These are phyloP conservation scores for Crocallis elinguaria DNA, from an alignment of 2,888 invertebrate species.

Conservation along the genomic window DNA sequence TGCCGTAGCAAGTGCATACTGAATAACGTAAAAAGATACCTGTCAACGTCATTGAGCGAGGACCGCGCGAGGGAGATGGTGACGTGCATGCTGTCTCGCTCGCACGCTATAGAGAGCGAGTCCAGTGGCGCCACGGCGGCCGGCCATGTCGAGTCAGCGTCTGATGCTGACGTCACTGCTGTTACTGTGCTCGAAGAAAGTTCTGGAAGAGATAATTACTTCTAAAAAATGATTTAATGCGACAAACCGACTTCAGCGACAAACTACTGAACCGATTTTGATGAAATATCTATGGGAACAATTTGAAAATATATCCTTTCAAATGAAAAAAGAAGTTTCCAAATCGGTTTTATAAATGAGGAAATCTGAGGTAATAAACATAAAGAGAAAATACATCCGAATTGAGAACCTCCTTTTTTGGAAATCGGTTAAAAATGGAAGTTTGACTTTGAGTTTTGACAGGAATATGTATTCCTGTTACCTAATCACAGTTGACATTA, in stretches of 20 bases:
- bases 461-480: neutral
- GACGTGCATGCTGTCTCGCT: conserved; percentile 80
- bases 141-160: conserved; percentile 67
- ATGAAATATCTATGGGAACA: too few relatives aligned
- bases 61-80: conserved; percentile 66
- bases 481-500: neutral
- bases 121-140: conserved; percentile 70
- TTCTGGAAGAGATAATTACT: conserved; percentile 47
- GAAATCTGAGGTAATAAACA: neutral
- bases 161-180: conserved; percentile 69
- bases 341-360: neutral
- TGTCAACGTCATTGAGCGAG: conserved; percentile 18
- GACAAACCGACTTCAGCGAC: too few relatives aligned
- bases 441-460: too few relatives aligned
- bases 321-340: too few relatives aligned
- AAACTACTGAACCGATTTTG: too few relatives aligned
- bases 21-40: conserved; percentile 15
- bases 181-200: conserved; percentile 75
- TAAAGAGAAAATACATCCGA: too few relatives aligned
- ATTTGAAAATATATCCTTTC: too few relatives aligned
- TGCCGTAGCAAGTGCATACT: too few relatives aligned
- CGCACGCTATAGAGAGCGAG: conserved; percentile 74
- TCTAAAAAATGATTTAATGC: too few relatives aligned
- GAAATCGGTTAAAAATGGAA: too few relatives aligned
- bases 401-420: too few relatives aligned